Base-by-base conservation (phyloP, 1,140 invertebrate genomes). In the Kradibia gibbosae region DNA sequence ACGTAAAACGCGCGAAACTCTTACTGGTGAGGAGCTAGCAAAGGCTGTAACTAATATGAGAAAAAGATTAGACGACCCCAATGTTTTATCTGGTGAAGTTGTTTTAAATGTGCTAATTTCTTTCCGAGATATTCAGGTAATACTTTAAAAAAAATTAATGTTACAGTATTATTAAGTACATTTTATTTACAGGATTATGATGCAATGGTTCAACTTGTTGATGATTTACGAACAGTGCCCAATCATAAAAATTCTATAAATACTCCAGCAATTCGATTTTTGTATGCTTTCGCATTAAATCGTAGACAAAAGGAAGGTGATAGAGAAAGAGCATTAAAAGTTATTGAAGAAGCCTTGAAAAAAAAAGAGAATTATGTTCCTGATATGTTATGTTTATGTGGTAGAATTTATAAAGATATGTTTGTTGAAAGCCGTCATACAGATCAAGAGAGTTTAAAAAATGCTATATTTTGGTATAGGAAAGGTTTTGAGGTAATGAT, bases 341-440 rank as follows among this genome's bases (percentile, higher is more conserved):
- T 99, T 0, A 99, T 99, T 81, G 94, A 96, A 50, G 96, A 97
- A 88, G 97, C 97, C 0, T 90, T 98, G 36, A 94, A 97, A 83
- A 97, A 97, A 87, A 96, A 97, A 90, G 97, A 98, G 90, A 98
- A 98, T 90, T 94, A 97, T 88, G 97, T 98, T 87, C 96, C 96
- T 0, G 99, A 99, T 90, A 98, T 99, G 94, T 90, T 99, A n/a
- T 99, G 99, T 88, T 93, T 99, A 1, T 99, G 98, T 91, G 99
- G 99, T 1, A 94, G 99, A 80, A 99, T 99, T 88, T 99, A 99
- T 89, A 99, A 99, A 91, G 99, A 99, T 91, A 98, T 96, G 89
- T 99, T 99, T 92, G 97, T 99, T 28, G 98, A 99, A 92, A 98
- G 97, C 55, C 94, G 96, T 84, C 98, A 98, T 88, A 94, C 93